These are phyloP conservation scores for Mustela erminea DNA, from an alignment of 2,797 vertebrate genomes.

Conservation along the genomic window DNA sequence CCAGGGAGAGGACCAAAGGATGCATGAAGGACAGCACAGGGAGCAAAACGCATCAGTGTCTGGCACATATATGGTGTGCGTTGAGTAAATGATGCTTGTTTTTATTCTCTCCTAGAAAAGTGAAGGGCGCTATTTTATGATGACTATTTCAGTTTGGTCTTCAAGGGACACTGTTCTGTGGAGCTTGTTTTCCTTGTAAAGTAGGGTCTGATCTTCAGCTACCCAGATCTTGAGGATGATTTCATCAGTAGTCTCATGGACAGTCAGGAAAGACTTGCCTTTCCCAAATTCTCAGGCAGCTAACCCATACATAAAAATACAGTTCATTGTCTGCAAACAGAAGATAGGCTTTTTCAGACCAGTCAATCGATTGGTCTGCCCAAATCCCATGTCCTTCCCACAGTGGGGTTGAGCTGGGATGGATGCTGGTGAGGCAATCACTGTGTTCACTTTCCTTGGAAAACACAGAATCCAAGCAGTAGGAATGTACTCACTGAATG, in stretches of 20 bases:
- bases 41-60: rapidly evolving
- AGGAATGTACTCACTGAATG: neutral
- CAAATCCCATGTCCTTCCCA: neutral
- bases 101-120: neutral
- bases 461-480: neutral
- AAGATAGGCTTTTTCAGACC: neutral
- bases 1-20: neutral
- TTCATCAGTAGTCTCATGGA: too few species aligned
- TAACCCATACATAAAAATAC: too few species aligned
- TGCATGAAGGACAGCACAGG: neutral
- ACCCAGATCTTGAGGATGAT: neutral
- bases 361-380: neutral
- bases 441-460: neutral
- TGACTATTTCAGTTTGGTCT: neutral
- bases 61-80: neutral
- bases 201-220: neutral
- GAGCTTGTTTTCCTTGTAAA: neutral
- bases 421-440: neutral
- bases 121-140: neutral
- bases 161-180: neutral
- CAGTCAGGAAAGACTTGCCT: too few species aligned
- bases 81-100: neutral
- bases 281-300: too few species aligned
- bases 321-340: neutral
- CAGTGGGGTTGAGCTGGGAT: neutral